Conservation (phyloP, 2,888 invertebrate species). For the Parnassius mnemosyne region DNA sequence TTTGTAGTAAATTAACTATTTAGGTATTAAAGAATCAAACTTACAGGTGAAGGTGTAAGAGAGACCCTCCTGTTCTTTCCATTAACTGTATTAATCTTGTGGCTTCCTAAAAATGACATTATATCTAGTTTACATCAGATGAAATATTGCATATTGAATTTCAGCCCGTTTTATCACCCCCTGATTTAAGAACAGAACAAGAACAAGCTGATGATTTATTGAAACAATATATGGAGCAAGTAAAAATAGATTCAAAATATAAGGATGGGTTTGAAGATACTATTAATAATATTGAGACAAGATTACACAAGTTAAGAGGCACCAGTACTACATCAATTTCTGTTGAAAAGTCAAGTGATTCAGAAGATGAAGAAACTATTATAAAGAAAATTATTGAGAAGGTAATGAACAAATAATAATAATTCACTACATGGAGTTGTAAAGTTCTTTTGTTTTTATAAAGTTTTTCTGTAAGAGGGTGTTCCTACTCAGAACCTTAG, state of each 20-base stretch:
- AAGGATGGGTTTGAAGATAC: constrained; percentile 61
- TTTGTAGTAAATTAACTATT: too few species aligned
- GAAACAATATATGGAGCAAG: constrained; percentile 78
- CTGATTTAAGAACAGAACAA: constrained; percentile 83
- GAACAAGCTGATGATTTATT: constrained; percentile 87
- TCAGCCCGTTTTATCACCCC: constrained; percentile 64
- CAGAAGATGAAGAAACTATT: constrained; percentile 61
- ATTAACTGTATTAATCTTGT: background rate
- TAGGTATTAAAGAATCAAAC: too few species aligned
- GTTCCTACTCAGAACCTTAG: too few species aligned
- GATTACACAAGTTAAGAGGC: constrained; percentile 56
- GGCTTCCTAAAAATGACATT: background rate
- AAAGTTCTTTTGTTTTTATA: too few species aligned
- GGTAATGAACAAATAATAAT: constrained; percentile 38
- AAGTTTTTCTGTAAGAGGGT: too few species aligned
- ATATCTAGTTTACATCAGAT: too few species aligned
- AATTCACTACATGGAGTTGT: too few species aligned
- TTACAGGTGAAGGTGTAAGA: too few species aligned
- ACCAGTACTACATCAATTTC: background rate
- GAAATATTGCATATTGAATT: constrained; percentile 1
- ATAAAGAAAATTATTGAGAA: constrained; percentile 62
- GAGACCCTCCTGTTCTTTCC: too few species aligned
- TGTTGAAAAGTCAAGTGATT: constrained; percentile 30
- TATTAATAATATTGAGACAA: constrained; percentile 55
- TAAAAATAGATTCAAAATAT: constrained; percentile 68